These are phyloP conservation scores for Ophion ventricosus DNA, from an alignment of 2,888 invertebrate genomes.

Conservation along the genomic window DNA sequence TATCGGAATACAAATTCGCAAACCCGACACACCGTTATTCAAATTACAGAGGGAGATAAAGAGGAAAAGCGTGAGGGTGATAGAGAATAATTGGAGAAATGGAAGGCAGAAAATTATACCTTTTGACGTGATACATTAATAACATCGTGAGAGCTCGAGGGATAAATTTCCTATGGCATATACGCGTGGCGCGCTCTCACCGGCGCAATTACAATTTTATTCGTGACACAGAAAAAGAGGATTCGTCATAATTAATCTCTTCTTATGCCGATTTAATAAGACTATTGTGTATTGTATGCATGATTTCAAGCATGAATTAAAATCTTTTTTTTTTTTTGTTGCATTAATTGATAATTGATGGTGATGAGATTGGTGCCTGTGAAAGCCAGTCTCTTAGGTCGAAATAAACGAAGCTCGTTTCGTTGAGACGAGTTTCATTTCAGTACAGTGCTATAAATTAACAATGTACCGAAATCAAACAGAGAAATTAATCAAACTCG, in stretches of 20 bases:
- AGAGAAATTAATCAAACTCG: no score
- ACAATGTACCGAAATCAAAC: no score
- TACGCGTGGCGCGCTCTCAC: neutral
- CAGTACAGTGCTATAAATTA: no score
- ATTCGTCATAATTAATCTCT: slow-evolving; percentile 6
- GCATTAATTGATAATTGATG: no score
- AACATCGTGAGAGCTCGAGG: slow-evolving; percentile 20
- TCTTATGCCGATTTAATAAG: slow-evolving; percentile 35
- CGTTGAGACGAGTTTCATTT: no score
- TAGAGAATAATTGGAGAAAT: neutral
- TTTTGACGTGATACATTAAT: slow-evolving; percentile 23
- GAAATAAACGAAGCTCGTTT: no score
- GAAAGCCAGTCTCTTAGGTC: no score
- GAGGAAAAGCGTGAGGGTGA: neutral
- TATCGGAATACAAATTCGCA: slow-evolving; percentile 62
- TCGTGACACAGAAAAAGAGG: slow-evolving; percentile 13
- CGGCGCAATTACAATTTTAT: slow-evolving; percentile 39
- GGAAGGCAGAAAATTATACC: neutral
- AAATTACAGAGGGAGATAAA: slow-evolving; percentile 34
- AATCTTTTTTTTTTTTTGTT: no score
- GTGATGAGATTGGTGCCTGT: no score
- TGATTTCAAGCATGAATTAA: no score
- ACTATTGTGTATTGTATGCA: no score
- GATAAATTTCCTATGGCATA: neutral
- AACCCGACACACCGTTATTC: slow-evolving; percentile 59